phyloP scores from a whole-genome alignment of 2,797 vertebrate species.

The Pitangus sulphuratus region DNA sequence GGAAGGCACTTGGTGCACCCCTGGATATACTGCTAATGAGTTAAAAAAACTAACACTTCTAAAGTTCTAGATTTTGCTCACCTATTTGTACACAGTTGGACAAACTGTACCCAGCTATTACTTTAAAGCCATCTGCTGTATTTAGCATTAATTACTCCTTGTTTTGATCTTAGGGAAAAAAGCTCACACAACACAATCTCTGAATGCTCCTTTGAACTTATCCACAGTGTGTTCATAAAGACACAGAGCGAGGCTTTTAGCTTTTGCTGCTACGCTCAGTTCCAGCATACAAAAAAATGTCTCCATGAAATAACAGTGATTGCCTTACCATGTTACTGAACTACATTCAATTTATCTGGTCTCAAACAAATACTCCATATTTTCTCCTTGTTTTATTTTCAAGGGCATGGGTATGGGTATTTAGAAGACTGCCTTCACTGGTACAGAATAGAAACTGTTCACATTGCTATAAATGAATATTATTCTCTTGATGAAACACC shows the following conservation, averaged over 20 bases:
- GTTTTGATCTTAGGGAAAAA: conserved; percentile 25
- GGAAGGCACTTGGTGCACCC: neutral
- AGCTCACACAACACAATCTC: neutral
- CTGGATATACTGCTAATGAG: neutral
- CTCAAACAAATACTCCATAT: conserved; percentile 34
- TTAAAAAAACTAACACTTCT: accelerated
- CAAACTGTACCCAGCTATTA: conserved; percentile 46
- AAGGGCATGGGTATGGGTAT: conserved; percentile 58
- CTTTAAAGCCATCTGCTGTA: conserved; percentile 52
- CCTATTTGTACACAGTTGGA: conserved; percentile 7
- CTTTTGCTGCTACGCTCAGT: neutral
- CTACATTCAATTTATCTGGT: conserved; percentile 41
- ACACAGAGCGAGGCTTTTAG: neutral
- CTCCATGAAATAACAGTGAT: neutral
- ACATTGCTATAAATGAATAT: conserved; percentile 48
- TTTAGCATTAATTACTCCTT: conserved; percentile 52
- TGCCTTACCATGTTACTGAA: conserved; percentile 6
- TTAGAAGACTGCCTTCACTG: conserved; percentile 69
- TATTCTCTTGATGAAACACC: conserved; percentile 54
- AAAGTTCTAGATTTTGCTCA: conserved; percentile 5
- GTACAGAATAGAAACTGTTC: conserved; percentile 40
- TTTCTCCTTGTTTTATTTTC: conserved; percentile 71
- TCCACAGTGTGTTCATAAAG: neutral
- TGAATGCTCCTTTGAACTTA: conserved; percentile 15
- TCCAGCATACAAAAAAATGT: neutral